Evolutionary conservation across 2,888 invertebrate species (phyloP).

Genomic region (Xanthorhoe spadicearia): DNA sequence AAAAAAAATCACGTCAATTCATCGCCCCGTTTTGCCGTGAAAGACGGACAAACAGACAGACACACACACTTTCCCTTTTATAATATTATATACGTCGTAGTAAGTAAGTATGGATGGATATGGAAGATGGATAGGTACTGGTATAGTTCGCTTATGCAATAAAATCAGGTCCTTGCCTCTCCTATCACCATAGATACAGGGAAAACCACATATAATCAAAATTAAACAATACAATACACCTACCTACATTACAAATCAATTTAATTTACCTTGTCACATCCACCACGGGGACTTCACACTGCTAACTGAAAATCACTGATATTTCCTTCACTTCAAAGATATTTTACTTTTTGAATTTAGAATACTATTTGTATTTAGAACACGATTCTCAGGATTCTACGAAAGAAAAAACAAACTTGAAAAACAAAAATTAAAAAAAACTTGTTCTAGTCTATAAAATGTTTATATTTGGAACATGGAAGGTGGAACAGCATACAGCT

Average conservation of each 20-base stretch:
- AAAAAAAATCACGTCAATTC: too few species aligned
- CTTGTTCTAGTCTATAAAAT: background rate
- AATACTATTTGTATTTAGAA: background rate
- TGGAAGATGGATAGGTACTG: too few species aligned
- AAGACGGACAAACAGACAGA: too few species aligned
- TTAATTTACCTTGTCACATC: conserved; percentile 38
- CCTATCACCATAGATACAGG: conserved; percentile 28
- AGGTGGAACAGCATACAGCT: conserved; percentile 31
- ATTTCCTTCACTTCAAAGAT: background rate
- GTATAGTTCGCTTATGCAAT: background rate
- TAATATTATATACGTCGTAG: too few species aligned
- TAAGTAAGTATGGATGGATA: too few species aligned
- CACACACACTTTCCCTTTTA: too few species aligned
- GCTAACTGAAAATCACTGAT: conserved; percentile 2
- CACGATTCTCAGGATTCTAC: too few species aligned
- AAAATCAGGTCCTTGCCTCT: conserved; percentile 12
- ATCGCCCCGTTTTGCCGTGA: too few species aligned
- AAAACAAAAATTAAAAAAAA: background rate
- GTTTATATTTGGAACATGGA: background rate
- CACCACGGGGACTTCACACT: conserved; percentile 18
- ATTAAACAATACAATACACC: too few species aligned
- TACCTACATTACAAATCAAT: conserved; percentile 24
- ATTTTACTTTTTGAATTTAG: background rate
- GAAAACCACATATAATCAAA: conserved; percentile 39
- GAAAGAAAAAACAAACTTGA: too few species aligned